phyloP scores from a whole-genome alignment of 2,797 vertebrate genomes.

The Xiphophorus birchmanni region DNA sequence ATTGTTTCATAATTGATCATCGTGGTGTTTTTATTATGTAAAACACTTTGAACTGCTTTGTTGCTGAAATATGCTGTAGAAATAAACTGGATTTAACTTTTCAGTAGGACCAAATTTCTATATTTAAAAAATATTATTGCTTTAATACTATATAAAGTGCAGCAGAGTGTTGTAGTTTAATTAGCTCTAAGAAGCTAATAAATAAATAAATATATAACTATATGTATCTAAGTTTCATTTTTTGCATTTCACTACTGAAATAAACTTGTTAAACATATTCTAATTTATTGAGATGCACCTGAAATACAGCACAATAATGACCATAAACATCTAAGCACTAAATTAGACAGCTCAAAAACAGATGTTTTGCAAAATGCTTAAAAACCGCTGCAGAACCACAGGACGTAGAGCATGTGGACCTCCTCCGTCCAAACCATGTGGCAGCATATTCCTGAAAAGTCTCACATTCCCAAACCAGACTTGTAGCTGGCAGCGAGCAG shows the following conservation, averaged over 20 bases:
- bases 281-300: not conserved
- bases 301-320: not conserved
- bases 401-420: not conserved
- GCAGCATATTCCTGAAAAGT: constrained; percentile 41
- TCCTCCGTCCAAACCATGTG: constrained; percentile 28
- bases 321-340: not conserved
- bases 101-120: not conserved
- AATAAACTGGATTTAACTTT: not conserved
- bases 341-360: not conserved
- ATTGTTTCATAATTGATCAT: no score
- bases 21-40: no score
- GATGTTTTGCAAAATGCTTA: not conserved
- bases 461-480: constrained; percentile 45
- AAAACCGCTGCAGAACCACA: not conserved
- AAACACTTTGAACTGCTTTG: no score
- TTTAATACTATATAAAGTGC: not conserved
- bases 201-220: not conserved
- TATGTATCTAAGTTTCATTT: not conserved
- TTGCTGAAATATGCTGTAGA: no score
- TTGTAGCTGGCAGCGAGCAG: constrained; percentile 56
- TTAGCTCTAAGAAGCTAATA: not conserved
- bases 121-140: not conserved
- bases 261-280: not conserved
- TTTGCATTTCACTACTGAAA: not conserved
- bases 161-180: not conserved